Evolutionary conservation across 2,113 vertebrate species (phyloP).

Genomic region (Lates calcarifer): DNA sequence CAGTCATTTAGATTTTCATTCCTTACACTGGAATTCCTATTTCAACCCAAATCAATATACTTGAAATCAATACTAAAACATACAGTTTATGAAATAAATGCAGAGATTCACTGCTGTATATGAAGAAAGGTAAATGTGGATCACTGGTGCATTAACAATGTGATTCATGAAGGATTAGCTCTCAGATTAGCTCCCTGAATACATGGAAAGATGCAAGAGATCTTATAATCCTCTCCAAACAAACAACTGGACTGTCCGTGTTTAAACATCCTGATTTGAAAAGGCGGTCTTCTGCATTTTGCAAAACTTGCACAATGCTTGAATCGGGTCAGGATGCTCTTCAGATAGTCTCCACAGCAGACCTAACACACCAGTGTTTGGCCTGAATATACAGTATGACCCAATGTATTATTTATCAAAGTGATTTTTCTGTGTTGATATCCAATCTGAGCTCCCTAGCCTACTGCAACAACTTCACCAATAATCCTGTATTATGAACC

Average conservation of each 20-base stretch:
- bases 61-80: background rate
- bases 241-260: background rate
- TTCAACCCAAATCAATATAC: background rate
- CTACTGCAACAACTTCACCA: constrained; percentile 31
- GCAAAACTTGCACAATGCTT: background rate
- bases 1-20: too few species aligned
- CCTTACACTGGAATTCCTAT: background rate
- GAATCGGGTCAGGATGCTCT: background rate
- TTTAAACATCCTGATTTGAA: background rate
- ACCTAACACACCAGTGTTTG: background rate
- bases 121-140: constrained; percentile 1
- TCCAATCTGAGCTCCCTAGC: constrained; percentile 26
- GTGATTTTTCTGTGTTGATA: constrained; percentile 23
- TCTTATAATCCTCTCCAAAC: background rate
- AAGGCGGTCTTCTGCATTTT: background rate
- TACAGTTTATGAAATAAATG: background rate
- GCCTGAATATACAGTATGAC: background rate
- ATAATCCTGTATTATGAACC: constrained; percentile 43
- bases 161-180: constrained; percentile 47
- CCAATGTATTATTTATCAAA: constrained; percentile 10
- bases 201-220: background rate
- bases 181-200: constrained; percentile 35
- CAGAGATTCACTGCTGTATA: background rate
- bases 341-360: background rate
- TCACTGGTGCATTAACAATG: constrained; percentile 7